Evolutionary conservation across 2,113 vertebrate species (phyloP), one percentile per base, ranked within the genome.

Genomic region (Thymallus thymallus): DNA sequence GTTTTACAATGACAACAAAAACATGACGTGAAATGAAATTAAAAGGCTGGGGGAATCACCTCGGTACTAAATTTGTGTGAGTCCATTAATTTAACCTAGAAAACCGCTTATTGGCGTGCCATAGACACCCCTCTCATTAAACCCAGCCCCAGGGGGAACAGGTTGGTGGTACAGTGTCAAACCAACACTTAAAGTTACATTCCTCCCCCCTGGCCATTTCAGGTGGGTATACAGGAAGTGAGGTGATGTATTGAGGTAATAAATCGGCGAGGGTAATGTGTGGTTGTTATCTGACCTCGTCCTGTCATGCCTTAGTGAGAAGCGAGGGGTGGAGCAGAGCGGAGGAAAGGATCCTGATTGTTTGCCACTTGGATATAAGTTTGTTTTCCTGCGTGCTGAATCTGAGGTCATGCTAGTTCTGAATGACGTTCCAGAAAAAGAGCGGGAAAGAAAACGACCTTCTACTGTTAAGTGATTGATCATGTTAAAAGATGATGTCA

Each of bases 231-330:
- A 58, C 26, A 16, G 4, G 56, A 60, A 6, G n/a, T 22, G 62
- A 71, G 35, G 35, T 41, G 35, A 41, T 41, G 2, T 10, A 41
- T 41, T 41, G 35, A 41, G 12, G 55, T 68, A 75, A 77, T 81
- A 82, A 80, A 86, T 80, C 78, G 23, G 30, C 9, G 16, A 62
- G 72, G 12, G 64, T 62, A 69, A 74, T 71, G 60, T 73, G 45
- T 23, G 66, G 51, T 70, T 76, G 78, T 77, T 73, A 77, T 46
- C 61, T 62, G 68, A 76, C 75, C 75, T 71, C 68, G 65, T 82
- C 72, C 51, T 60, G 74, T 71, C 68, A 55, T 64, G 76, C 46
- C 46, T 69, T 9, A 41, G 41, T 61, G 13, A 62, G 73, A 66
- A 45, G 58, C 71, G 32, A 30, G 61, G 14, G 46, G 13, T 18